Conservation (phyloP, 2,888 invertebrate genomes). For the Lithosia quadra region DNA sequence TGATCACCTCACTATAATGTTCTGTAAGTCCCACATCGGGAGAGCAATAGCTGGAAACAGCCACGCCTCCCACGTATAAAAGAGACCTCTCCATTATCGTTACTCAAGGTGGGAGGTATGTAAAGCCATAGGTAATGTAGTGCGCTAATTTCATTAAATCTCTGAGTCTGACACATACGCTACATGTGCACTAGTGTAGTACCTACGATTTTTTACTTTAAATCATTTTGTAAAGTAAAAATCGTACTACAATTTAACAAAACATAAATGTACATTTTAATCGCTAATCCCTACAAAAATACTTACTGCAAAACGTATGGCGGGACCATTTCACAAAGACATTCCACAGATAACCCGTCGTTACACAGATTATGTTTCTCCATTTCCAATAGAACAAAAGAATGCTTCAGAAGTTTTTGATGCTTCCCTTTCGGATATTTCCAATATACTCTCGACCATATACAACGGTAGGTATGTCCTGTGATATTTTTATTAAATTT, state of each 20-base stretch:
- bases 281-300: not conserved
- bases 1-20: too few species aligned
- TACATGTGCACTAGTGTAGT: too few species aligned
- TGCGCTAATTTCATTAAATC: not conserved
- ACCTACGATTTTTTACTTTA: too few species aligned
- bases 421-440: slow-evolving; percentile 38
- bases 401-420: slow-evolving; percentile 47
- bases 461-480: slow-evolving; percentile 6
- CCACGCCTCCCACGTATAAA: too few species aligned
- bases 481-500: slow-evolving; percentile 29
- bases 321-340: slow-evolving; percentile 39
- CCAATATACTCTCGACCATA: slow-evolving; percentile 25
- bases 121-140: not conserved
- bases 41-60: too few species aligned
- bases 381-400: slow-evolving; percentile 59
- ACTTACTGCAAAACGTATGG: not conserved
- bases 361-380: slow-evolving; percentile 55
- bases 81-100: too few species aligned
- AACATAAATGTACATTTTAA: not conserved
- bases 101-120: not conserved
- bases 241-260: not conserved
- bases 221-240: too few species aligned
- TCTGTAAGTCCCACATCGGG: too few species aligned
- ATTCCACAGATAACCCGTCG: slow-evolving; percentile 47
- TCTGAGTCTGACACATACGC: not conserved